Evolutionary conservation across 2,888 invertebrate species (phyloP).

Genomic region (Caenorhabditis imperialis): DNA sequence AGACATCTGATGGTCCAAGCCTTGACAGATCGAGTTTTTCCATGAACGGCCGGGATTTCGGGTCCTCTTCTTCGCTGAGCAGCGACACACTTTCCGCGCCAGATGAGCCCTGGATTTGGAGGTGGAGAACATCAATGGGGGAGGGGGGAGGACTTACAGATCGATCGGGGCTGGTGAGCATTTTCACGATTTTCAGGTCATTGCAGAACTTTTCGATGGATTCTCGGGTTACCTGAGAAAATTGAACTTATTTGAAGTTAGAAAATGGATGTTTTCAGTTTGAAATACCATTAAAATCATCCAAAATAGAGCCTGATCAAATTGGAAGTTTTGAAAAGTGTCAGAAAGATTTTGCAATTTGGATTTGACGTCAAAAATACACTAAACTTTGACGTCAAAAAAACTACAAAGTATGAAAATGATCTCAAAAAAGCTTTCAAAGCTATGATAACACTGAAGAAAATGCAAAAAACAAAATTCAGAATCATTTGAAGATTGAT

Average conservation of each 20-base stretch:
- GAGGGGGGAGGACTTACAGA: constrained; percentile 14
- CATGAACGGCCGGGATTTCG: constrained; percentile 18
- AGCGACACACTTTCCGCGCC: constrained; percentile 24
- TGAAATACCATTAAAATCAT: too few relatives aligned
- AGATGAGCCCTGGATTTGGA: constrained; percentile 25
- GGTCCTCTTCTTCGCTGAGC: constrained; percentile 31
- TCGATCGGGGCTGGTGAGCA: constrained; percentile 34
- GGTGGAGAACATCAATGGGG: neutral
- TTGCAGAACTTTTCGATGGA: constrained; percentile 53
- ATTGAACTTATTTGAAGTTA: neutral
- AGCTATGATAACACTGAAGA: too few relatives aligned
- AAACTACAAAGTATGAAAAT: too few relatives aligned
- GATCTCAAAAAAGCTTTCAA: too few relatives aligned
- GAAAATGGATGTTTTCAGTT: neutral
- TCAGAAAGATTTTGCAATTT: too few relatives aligned
- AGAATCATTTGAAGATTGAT: too few relatives aligned
- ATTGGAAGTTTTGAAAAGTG: too few relatives aligned
- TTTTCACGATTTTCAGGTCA: constrained; percentile 45
- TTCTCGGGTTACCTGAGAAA: constrained; percentile 41
- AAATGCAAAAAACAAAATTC: too few relatives aligned
- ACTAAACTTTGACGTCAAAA: too few relatives aligned
- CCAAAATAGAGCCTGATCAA: too few relatives aligned
- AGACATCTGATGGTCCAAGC: constrained; percentile 23
- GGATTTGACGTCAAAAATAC: too few relatives aligned
- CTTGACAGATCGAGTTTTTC: constrained; percentile 38